Percentiles rank a stretch among this genome's conserved stretches.
These are phyloP conservation scores for Anolis carolinensis DNA, from an alignment of 2,113 vertebrate species.

Conservation along the genomic window DNA sequence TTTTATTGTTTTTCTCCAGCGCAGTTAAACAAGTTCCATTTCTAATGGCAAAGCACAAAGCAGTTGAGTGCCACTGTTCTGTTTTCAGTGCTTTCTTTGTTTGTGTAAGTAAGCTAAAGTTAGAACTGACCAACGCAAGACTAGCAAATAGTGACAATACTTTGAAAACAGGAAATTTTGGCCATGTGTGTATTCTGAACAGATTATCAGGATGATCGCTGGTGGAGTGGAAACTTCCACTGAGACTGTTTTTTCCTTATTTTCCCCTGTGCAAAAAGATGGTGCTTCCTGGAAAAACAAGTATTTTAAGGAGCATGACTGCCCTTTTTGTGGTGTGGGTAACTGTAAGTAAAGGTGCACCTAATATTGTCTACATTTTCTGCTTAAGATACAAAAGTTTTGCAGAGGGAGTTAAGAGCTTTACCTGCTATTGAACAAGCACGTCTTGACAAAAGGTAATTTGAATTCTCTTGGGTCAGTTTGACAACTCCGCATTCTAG, in stretches of 20 bases:
- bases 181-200: constrained; percentile 90
- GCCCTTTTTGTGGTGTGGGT: constrained; percentile 50
- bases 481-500: neutral
- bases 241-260: constrained; percentile 87
- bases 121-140: constrained; percentile 81
- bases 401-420: neutral
- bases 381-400: constrained; percentile 20
- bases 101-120: constrained; percentile 87
- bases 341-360: constrained; percentile 57
- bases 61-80: constrained; percentile 39
- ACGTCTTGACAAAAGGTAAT: neutral
- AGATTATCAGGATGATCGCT: constrained; percentile 97
- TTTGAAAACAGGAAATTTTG: constrained; percentile 98
- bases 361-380: constrained; percentile 54
- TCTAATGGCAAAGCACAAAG: constrained; percentile 9
- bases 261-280: constrained; percentile 79
- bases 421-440: neutral
- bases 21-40: constrained; percentile 20
- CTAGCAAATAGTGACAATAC: constrained; percentile 89
- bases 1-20: neutral
- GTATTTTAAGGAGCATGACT: constrained; percentile 50
- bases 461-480: neutral
- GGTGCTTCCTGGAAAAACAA: constrained; percentile 89
- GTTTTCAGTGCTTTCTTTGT: constrained; percentile 75
- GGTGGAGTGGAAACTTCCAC: constrained; percentile 97